Conservation (phyloP, 1,140 invertebrate species). For the Drosophila bipectinata region DNA sequence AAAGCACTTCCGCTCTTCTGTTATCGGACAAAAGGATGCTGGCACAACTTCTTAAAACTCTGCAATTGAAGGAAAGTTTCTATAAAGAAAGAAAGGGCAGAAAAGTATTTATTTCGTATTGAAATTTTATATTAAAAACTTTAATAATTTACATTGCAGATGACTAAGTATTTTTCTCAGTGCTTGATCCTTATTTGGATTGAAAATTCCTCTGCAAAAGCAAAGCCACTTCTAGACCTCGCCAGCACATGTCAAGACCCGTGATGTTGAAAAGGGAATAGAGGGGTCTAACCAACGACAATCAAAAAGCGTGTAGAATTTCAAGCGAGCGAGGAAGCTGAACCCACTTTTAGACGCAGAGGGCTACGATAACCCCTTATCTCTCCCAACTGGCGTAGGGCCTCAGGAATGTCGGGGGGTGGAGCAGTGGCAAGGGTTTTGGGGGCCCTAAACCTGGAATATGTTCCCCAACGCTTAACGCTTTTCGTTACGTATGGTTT, state of each 20-base stretch:
- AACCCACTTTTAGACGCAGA: constrained; percentile 10
- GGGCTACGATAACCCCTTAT: constrained; percentile 67
- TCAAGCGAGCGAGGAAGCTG: constrained; percentile 40
- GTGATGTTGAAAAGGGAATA: constrained; percentile 7
- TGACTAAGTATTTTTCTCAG: not conserved
- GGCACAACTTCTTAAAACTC: not conserved
- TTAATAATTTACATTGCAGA: no score
- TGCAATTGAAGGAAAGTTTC: not conserved
- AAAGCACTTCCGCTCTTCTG: constrained; percentile 70
- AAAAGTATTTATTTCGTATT: no score
- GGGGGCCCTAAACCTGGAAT: constrained; percentile 18
- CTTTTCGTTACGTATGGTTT: constrained; percentile 43
- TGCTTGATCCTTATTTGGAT: constrained; percentile 3
- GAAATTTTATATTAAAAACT: no score
- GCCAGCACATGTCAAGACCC: constrained; percentile 39
- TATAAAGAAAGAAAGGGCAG: not conserved
- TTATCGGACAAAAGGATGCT: constrained; percentile 57
- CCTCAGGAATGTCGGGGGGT: constrained; percentile 49
- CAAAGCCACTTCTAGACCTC: constrained; percentile 9
- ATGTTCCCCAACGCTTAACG: constrained; percentile 49
- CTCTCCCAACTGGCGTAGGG: constrained; percentile 31
- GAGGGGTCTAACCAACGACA: not conserved
- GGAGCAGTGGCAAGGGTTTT: not conserved
- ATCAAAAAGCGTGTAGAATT: constrained; percentile 34
- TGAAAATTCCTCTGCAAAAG: constrained; percentile 2